Base-by-base conservation (phyloP, 2,797 vertebrate species). In the Sebastes kiyomatsui region DNA sequence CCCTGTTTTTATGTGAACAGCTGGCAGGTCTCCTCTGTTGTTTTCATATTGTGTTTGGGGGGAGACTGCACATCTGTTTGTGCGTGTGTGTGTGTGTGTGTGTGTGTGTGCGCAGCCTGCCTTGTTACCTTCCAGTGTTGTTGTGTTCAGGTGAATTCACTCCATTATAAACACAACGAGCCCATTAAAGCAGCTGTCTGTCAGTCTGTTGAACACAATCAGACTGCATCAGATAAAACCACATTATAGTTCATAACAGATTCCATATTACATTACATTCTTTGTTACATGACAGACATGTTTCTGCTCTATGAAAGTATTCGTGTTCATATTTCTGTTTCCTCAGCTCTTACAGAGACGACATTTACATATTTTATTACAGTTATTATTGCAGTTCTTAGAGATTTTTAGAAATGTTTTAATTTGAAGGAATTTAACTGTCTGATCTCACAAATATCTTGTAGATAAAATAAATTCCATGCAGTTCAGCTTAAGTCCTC, bases 1-100 rank as follows among this genome's bases (percentile, higher is more conserved):
- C 81, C 58, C 76, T 85, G 64, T 89, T 89, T 88, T 87, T 74
- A 77, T 82, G 84, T 83, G 82, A 95, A 95, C 94, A 95, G 89
- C 94, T 96, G 95, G 88, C 90, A 93, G 94, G 90, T 93, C 87
- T 94, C 88, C 89, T 81, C 80, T 90, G 82, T 87, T 93, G 90
- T 93, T 92, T 89, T 91, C 87, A 73, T 84, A 87, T 89, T 89
- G 88, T 90, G 80, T 91, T 88, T 42, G 42, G 80, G 81, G 84
- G 78, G 85, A 46, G 75, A 42, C 73, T 79, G 72, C 76, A 86
- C 88, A 87, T 87, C 70, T 87, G 87, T 81, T 6, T 74, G 67
- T 46, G 64, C 73, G 77, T 75, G 70, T 77, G 69, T 77, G 69
- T 76, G 67, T 78, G 69, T 61, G 80, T 64, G 75, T 74, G 59